phyloP scores from a whole-genome alignment of 2,888 invertebrate genomes.

The Galerucella nymphaeae region DNA sequence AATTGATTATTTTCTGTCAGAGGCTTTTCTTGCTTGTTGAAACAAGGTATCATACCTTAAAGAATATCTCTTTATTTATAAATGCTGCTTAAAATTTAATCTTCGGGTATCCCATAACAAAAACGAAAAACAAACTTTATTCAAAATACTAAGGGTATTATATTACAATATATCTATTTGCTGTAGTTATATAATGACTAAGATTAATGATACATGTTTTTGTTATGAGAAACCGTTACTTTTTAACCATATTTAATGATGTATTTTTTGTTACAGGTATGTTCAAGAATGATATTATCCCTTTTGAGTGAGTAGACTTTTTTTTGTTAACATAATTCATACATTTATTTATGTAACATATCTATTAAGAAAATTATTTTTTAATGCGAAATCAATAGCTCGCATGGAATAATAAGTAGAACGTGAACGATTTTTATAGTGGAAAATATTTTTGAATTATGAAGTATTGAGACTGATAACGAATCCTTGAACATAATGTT shows the following conservation, averaged over 20 bases:
- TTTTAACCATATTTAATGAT: slow-evolving; percentile 39
- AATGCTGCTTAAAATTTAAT: neutral
- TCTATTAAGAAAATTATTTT: slow-evolving; percentile 23
- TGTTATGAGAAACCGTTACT: slow-evolving; percentile 35
- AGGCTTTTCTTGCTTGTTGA: too few relatives aligned
- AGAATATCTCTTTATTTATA: neutral
- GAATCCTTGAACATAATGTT: too few relatives aligned
- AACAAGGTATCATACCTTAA: too few relatives aligned
- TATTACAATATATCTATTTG: slow-evolving; percentile 6
- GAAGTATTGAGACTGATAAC: too few relatives aligned
- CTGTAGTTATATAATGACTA: slow-evolving; percentile 8
- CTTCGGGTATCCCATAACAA: neutral
- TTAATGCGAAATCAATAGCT: slow-evolving; percentile 10
- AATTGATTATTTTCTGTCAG: slow-evolving; percentile 9
- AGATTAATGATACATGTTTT: slow-evolving; percentile 37
- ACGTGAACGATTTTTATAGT: neutral
- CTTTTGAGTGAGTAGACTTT: slow-evolving; percentile 37
- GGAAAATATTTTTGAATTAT: slow-evolving; percentile 4
- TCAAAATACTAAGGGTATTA: neutral
- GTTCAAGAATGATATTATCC: slow-evolving; percentile 35
- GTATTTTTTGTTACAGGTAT: slow-evolving; percentile 48
- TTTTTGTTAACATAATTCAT: slow-evolving; percentile 25
- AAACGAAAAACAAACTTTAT: neutral
- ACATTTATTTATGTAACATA: slow-evolving; percentile 22
- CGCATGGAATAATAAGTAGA: neutral